Percentiles rank a stretch among this genome's conserved stretches.
phyloP scores from a whole-genome alignment of 2,113 vertebrate species.

The Paramormyrops kingsleyae region DNA sequence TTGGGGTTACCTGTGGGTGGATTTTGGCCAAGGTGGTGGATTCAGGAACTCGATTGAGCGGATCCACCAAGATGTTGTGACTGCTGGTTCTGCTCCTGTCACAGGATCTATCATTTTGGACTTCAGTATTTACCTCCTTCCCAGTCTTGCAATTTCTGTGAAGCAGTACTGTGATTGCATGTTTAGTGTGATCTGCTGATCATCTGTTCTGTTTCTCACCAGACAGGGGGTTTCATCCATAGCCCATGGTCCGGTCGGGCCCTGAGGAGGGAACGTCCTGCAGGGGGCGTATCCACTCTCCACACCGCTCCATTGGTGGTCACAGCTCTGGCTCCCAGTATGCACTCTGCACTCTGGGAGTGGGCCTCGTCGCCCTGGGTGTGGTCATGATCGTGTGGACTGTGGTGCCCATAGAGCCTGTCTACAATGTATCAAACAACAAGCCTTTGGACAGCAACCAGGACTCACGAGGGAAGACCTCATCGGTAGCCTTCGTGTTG shows the following conservation, averaged over 20 bases:
- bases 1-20: not conserved
- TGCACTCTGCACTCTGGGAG: constrained; percentile 82
- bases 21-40: not conserved
- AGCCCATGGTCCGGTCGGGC: not conserved
- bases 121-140: not conserved
- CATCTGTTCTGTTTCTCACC: not conserved
- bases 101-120: not conserved
- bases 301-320: constrained; percentile 35
- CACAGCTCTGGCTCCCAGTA: constrained; percentile 74
- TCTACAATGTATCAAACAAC: constrained; percentile 50
- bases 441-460: not conserved
- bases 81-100: not conserved
- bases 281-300: constrained; percentile 29
- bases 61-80: not conserved
- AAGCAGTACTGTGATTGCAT: not conserved
- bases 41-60: not conserved
- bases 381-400: constrained; percentile 95
- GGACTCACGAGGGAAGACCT: constrained; percentile 64
- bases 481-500: constrained; percentile 81
- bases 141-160: not conserved
- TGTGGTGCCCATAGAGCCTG: constrained; percentile 61
- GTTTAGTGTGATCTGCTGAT: not conserved
- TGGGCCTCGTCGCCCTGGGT: constrained; percentile 85
- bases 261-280: constrained; percentile 49
- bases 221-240: not conserved